Evolutionary conservation across 2,888 invertebrate species (phyloP).

Genomic region (Parnassius mnemosyne): DNA sequence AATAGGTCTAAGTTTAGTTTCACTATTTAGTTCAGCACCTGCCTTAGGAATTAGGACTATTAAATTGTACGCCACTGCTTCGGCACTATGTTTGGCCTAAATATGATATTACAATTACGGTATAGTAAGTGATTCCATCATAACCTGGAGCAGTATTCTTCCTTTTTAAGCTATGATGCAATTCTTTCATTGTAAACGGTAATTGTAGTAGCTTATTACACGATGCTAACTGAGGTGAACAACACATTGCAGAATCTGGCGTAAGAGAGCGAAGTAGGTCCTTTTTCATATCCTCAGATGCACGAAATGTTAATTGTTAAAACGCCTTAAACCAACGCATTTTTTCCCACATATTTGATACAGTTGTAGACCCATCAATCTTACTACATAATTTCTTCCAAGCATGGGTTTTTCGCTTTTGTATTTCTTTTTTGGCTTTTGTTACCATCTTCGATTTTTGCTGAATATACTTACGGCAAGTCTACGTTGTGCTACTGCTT

Average conservation of each 20-base stretch:
- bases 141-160: background rate
- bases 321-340: background rate
- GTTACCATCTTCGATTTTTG: too few relatives aligned
- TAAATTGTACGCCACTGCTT: background rate
- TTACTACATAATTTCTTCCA: background rate
- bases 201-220: background rate
- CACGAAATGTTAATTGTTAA: background rate
- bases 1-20: background rate
- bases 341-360: background rate
- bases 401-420: background rate
- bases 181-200: background rate
- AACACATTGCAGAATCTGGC: too few relatives aligned
- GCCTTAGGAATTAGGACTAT: background rate
- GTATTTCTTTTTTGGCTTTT: background rate
- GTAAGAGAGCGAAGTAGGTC: too few relatives aligned
- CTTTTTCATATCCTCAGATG: too few relatives aligned
- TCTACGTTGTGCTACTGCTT: background rate
- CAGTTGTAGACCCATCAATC: background rate
- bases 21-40: background rate
- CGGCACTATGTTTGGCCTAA: background rate
- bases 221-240: background rate
- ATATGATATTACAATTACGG: background rate
- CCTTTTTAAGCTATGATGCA: background rate
- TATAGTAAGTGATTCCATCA: background rate
- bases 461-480: too few relatives aligned